Evolutionary conservation across 2,888 invertebrate species (phyloP), one percentile per base, ranked within the genome.

Genomic region (Drosophila eohydei): DNA sequence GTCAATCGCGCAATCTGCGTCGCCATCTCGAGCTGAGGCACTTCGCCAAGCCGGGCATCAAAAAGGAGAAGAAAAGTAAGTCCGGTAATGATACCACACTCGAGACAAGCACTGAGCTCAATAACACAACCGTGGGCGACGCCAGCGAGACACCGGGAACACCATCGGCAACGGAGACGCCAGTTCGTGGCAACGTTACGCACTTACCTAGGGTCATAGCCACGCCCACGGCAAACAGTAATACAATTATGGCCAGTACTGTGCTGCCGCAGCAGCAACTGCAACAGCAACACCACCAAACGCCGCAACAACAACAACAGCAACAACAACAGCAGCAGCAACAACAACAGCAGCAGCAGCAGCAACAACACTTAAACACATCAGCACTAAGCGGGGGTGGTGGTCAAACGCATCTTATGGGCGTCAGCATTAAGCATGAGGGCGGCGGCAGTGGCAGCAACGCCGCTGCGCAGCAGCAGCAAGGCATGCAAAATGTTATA

Each of bases 1-100:
- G 94, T 69, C 94, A 95, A 88, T 94, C 95, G 6, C 93, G 95
- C 64, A 95, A 95, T 87, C 90, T 95, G 65, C 93, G 94, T 34
- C 93, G 95, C 76, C 95, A 95, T 85, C 92, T 95, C 63, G 94
- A 93, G 83, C 83, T 93, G 59, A 86, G 93, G 78, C 93, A 93
- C 89, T 93, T 93, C 69, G 93, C 93, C 65, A 93, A 93, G 78
- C 93, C 93, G 14, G 92, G 92, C 63, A 90, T 92, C 30, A 93
- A 93, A 79, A 93, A 93, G 81, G 92, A 93, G 65, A 91, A 92
- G 85, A 93, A 93, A 91, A 89, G 93, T 92, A 91, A 83, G 91
- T 91, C 90, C 54, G 80, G 78, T 80, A 75, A 78, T 60, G 89
- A 89, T 82, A 75, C 74, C n/a, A 87, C 88, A 66, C 59, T 83